Conservation (phyloP, 2,113 vertebrate species). For the Engraulis encrasicolus region DNA sequence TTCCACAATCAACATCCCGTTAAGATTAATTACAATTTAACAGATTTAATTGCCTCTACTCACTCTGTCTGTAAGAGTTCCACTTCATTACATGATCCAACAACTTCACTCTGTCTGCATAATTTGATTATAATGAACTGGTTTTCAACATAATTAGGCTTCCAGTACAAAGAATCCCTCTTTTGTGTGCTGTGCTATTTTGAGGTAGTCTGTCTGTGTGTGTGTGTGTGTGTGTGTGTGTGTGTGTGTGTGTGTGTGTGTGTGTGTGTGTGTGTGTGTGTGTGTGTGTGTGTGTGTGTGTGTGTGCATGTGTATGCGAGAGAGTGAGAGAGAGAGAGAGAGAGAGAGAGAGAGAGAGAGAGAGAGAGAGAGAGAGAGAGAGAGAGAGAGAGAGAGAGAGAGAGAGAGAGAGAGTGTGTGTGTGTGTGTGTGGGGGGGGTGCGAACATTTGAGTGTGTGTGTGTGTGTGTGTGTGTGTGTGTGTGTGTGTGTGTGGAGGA, state of each 20-base stretch:
- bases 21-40: background rate
- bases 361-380: no score
- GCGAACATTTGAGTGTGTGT: no score
- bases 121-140: background rate
- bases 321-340: no score
- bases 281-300: no score
- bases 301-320: no score
- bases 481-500: background rate
- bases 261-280: background rate
- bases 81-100: background rate
- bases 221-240: background rate
- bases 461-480: no score
- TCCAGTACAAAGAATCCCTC: background rate
- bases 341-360: no score
- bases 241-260: no score
- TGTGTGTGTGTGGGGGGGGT: background rate
- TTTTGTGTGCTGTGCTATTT: background rate
- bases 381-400: no score
- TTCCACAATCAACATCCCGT: no score
- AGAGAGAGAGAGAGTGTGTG: no score
- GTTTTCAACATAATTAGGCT: background rate
- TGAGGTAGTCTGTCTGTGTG: background rate
- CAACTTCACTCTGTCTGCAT: background rate
- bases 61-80: background rate
- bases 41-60: background rate